phyloP scores from a whole-genome alignment of 2,113 vertebrate species.

The Procapra przewalskii region DNA sequence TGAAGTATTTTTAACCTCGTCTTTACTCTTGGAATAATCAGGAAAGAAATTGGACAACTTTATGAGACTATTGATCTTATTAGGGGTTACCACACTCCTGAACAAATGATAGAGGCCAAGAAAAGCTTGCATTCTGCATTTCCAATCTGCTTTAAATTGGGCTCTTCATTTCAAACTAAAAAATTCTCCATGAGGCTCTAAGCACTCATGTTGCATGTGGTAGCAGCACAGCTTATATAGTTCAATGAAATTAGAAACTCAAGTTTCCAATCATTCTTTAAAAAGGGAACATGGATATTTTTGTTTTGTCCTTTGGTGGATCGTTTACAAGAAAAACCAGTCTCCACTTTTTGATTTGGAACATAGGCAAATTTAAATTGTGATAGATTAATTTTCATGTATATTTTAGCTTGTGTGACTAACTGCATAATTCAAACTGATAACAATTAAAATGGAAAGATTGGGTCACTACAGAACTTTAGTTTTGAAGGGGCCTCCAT shows the following conservation, averaged over 20 bases:
- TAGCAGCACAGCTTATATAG: background rate
- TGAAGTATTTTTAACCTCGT: conserved; percentile 31
- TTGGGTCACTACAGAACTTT: background rate
- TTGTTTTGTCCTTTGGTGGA: background rate
- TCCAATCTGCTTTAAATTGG: background rate
- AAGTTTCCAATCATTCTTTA: background rate
- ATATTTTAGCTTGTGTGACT: conserved; percentile 14
- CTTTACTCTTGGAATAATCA: conserved; percentile 7
- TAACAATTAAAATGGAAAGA: conserved; percentile 27
- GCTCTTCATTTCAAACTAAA: background rate
- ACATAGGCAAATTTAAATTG: conserved; percentile 16
- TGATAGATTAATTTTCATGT: background rate
- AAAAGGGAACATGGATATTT: background rate
- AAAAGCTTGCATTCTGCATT: background rate
- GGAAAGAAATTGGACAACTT: background rate
- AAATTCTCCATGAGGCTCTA: background rate
- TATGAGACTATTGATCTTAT: background rate
- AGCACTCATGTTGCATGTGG: background rate
- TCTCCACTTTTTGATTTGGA: background rate
- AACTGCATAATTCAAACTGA: background rate
- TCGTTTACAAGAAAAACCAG: background rate
- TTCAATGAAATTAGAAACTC: conserved; percentile 17
- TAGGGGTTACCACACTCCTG: background rate
- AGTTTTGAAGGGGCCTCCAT: background rate
- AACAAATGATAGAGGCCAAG: background rate